Conservation (phyloP, 1,140 invertebrate genomes). For the Meloidogyne chitwoodi region DNA sequence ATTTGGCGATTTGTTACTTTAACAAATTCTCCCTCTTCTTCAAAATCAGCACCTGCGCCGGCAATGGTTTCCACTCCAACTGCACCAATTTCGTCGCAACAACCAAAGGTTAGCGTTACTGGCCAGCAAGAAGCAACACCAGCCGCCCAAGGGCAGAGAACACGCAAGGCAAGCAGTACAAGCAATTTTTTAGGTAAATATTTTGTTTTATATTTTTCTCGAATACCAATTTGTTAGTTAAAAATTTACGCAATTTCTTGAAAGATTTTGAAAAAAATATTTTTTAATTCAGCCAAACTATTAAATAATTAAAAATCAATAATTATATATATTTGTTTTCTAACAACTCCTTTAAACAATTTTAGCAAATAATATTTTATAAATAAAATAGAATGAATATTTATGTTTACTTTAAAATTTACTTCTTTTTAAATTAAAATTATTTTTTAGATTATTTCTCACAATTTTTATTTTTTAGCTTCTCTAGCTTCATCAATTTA, state of each 20-base stretch:
- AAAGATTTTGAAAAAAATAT: too few relatives aligned
- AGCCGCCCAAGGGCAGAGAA: slow-evolving; percentile 4
- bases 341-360: too few relatives aligned
- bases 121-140: not conserved
- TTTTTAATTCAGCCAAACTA: too few relatives aligned
- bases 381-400: too few relatives aligned
- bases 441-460: not conserved
- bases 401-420: too few relatives aligned
- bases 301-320: too few relatives aligned
- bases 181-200: slow-evolving; percentile 15
- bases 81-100: not conserved
- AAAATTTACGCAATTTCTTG: too few relatives aligned
- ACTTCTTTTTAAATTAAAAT: not conserved
- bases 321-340: too few relatives aligned
- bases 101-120: not conserved
- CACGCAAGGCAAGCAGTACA: slow-evolving; percentile 13
- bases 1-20: not conserved
- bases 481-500: not conserved
- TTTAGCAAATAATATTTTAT: too few relatives aligned
- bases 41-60: not conserved
- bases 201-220: not conserved
- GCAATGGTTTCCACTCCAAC: not conserved
- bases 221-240: too few relatives aligned
- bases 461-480: not conserved
- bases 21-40: not conserved